Percentiles rank a stretch among this genome's conserved stretches.
These are phyloP conservation scores for Amazonetta brasiliensis DNA, from an alignment of 2,797 vertebrate species.

Conservation along the genomic window DNA sequence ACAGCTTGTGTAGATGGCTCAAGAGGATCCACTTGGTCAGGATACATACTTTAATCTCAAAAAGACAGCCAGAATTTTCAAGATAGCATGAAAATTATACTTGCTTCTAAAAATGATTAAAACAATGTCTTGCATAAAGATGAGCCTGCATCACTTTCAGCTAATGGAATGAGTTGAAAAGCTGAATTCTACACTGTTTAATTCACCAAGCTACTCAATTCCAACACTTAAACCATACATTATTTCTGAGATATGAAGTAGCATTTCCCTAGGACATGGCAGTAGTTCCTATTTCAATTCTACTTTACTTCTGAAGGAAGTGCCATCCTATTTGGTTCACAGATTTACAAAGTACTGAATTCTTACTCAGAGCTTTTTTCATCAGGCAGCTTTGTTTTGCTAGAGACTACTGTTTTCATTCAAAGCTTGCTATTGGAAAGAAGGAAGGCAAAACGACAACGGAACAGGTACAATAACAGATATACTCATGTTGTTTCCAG, in stretches of 20 bases:
- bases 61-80: background rate
- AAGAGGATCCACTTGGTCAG: background rate
- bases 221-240: background rate
- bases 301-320: slow-evolving; percentile 3
- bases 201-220: background rate
- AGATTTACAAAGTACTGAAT: slow-evolving; percentile 1
- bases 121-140: background rate
- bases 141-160: background rate
- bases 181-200: background rate
- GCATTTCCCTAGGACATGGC: background rate
- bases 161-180: background rate
- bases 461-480: background rate
- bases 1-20: background rate
- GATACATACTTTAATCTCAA: background rate
- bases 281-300: background rate
- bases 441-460: background rate
- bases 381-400: background rate
- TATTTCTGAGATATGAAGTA: background rate
- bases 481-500: background rate
- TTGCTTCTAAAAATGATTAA: background rate
- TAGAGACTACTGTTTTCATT: background rate
- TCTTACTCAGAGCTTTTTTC: background rate
- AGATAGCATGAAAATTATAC: background rate
- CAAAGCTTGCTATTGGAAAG: background rate
- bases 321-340: background rate